Base-by-base conservation (phyloP, 2,113 vertebrate species). In the Indicator indicator region DNA sequence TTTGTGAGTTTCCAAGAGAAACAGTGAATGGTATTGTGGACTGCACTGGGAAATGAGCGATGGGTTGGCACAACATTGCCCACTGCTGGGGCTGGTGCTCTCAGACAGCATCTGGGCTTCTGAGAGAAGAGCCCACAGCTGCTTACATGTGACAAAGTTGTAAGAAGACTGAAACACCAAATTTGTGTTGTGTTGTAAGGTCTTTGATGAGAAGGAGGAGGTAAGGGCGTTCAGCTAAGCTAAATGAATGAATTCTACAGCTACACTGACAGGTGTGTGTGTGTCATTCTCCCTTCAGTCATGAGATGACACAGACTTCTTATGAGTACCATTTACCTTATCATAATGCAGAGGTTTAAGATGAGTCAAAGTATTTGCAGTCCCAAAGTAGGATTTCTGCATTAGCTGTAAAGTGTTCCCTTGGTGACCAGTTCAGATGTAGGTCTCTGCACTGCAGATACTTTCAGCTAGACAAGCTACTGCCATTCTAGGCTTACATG, bases 51-150 rank as follows among this genome's bases (percentile, higher is more conserved):
- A 79, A 63, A 48, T 0, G 2, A 56, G 16, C 1, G 0, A 40
- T 26, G n/a, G 56, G 26, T 40, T 62, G 52, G 21, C 27, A 62
- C 1, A 3, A 17, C 17, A 63, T 17, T 68, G 33, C 30, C 40
- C 32, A 12, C 11, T 38, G 64, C n/a, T 1, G 1, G 10, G 32
- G 36, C 9, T 44, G 40, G 14, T 2, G 4, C 30, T 62, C 38
- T 62, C 3, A 1, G 26, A 17, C 26, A 24, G 30, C 1, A 1
- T 15, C 5, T 0, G 1, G 23, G 15, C 48, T 11, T 1, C 15
- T 0, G 2, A 9, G 17, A 42, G 11, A 50, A 62, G 54, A 83
- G 11, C 14, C 67, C 40, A 56, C 11, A 42, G 6, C 16, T 52
- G 8, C 13, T 69, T 80, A 54, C 42, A 40, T 5, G 9, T 48